Evolutionary conservation across 2,113 vertebrate genomes (phyloP).

Genomic region (Anarhynchus alexandrinus): DNA sequence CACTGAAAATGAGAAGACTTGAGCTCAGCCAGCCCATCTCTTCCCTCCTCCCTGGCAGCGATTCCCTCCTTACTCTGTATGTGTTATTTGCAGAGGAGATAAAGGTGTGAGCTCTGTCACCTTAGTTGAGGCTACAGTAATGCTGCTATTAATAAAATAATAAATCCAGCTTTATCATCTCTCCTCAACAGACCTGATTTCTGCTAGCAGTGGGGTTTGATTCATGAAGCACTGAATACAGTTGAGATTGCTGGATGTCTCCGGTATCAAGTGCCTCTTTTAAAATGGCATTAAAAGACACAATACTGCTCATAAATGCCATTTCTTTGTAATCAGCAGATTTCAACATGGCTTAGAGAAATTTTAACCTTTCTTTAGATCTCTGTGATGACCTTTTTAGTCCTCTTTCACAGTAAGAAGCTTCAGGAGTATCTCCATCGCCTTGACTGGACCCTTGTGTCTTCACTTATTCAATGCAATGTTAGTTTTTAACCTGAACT

Average conservation of each 20-base stretch:
- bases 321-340: slow-evolving; percentile 25
- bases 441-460: neutral
- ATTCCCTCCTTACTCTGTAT: neutral
- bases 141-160: slow-evolving; percentile 44
- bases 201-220: neutral
- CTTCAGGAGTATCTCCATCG: neutral
- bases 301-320: neutral
- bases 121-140: neutral
- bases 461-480: neutral
- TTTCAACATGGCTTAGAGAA: neutral
- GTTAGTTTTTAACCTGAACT: neutral
- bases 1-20: neutral
- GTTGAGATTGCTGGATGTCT: neutral
- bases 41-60: neutral
- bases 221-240: slow-evolving; percentile 11
- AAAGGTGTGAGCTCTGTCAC: neutral
- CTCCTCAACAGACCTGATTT: slow-evolving; percentile 16
- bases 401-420: neutral
- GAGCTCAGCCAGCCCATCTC: neutral
- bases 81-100: neutral
- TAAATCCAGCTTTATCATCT: slow-evolving; percentile 22
- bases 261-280: neutral
- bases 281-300: neutral
- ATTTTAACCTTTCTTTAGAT: slow-evolving; percentile 26
- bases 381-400: neutral